These are phyloP conservation scores for Phalacrocorax pelagicus DNA, from an alignment of 2,113 vertebrate genomes.

Conservation along the genomic window DNA sequence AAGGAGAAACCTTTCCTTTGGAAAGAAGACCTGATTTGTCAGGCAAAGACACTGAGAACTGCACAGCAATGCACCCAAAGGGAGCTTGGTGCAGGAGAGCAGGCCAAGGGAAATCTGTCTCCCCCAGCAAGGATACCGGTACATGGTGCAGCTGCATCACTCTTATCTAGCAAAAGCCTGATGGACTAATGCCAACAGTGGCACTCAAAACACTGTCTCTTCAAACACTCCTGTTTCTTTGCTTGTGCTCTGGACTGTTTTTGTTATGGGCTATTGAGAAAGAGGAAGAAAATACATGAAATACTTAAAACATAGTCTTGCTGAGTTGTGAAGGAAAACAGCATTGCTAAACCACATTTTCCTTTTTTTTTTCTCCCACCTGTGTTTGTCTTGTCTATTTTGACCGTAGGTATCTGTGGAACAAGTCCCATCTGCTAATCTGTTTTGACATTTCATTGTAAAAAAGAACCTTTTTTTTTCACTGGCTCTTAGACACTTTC, in stretches of 20 bases:
- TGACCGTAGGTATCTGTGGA: not conserved
- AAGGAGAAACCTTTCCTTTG: not conserved
- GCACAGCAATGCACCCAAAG: not conserved
- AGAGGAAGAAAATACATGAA: not conserved
- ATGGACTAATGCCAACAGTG: not conserved
- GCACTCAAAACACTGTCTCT: not conserved
- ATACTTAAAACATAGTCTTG: not conserved
- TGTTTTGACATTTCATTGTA: not conserved
- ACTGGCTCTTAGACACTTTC: not conserved
- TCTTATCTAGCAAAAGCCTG: not conserved
- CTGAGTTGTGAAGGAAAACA: not conserved
- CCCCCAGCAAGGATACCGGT: not conserved
- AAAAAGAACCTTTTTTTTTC: not conserved
- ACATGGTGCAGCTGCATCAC: rapidly evolving
- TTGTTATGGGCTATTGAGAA: not conserved
- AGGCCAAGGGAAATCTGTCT: not conserved
- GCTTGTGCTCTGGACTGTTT: not conserved
- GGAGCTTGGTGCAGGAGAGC: not conserved
- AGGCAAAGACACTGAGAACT: not conserved
- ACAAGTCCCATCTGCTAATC: not conserved
- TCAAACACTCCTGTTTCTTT: not conserved
- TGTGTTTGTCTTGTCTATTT: not conserved
- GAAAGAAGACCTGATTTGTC: not conserved
- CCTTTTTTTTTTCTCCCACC: not conserved
- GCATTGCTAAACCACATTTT: not conserved